A percentile compares a stretch with the other conserved stretches of the same genome.
Conservation (phyloP, 1,140 invertebrate genomes). For the Onthophagus taurus region DNA sequence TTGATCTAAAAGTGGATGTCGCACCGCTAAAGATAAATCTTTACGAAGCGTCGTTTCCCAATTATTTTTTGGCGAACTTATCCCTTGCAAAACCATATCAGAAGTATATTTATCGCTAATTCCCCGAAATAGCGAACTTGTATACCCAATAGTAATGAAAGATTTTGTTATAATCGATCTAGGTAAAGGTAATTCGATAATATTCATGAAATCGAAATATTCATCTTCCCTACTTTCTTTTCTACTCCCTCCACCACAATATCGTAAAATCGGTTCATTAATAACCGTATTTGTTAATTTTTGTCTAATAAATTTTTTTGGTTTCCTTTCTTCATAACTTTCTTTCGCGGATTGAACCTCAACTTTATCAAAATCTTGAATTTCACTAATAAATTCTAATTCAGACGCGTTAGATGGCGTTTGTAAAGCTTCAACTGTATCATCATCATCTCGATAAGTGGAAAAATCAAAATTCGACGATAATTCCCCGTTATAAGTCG, state of each 20-base stretch:
- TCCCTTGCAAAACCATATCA: constrained; percentile 64
- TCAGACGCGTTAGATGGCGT: constrained; percentile 59
- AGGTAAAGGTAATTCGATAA: constrained; percentile 53
- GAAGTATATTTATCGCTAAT: constrained; percentile 63
- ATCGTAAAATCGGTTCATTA: constrained; percentile 15
- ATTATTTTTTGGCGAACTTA: constrained; percentile 37
- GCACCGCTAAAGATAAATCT: constrained; percentile 47
- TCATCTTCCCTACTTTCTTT: constrained; percentile 23
- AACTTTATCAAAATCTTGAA: constrained; percentile 36
- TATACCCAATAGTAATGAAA: constrained; percentile 34
- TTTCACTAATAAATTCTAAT: constrained; percentile 53
- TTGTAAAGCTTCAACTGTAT: constrained; percentile 38
- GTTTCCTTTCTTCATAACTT: constrained; percentile 24
- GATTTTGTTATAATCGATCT: constrained; percentile 19
- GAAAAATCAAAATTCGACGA: constrained; percentile 23
- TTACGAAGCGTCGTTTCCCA: constrained; percentile 43
- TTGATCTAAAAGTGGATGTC: constrained; percentile 53
- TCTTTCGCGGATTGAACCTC: constrained; percentile 39
- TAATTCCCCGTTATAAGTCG: constrained; percentile 27
- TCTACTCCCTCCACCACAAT: constrained; percentile 8
- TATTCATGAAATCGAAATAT: constrained; percentile 36
- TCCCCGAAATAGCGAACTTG: constrained; percentile 46
- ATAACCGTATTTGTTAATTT: constrained; percentile 20
- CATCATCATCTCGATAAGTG: constrained; percentile 19
- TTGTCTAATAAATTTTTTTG: constrained; percentile 21